Evolutionary conservation across 2,113 vertebrate genomes (phyloP), one percentile per base, ranked within the genome.

Genomic region (Labrus mixtus): DNA sequence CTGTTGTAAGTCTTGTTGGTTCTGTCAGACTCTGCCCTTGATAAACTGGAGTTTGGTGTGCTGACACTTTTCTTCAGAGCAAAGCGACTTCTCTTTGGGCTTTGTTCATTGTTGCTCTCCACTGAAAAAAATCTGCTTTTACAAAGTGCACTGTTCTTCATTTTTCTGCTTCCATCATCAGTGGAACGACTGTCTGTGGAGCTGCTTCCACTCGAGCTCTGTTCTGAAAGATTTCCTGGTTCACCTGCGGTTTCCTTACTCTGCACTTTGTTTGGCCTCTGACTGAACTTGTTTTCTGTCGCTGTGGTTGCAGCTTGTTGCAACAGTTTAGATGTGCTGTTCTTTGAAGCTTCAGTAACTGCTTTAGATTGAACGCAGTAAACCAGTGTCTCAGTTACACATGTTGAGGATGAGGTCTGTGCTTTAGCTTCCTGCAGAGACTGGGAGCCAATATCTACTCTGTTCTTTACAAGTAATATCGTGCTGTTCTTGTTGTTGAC

Each of bases 341-440:
- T 68, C 60, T 56, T 84, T 60, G 54, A 25, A 10, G 15, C 3
- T 16, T 51, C 8, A 73, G 29, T 19, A 54, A 71, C 61, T 54
- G 1, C 51, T 79, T 78, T 89, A 46, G 70, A 15, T 75, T 77
- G 80, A 69, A 92, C 37, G 46, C 61, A 79, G 63, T 91, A 93
- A 48, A 91, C 82, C n/a, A 93, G 60, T 20, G 89, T 91, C 73
- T 92, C 88, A 5, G 89, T 89, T 22, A 87, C 85, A 68, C 39
- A 89, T 13, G 70, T 64, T 36, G 81, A 76, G 33, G 81, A 51
- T 4, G 58, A 70, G 33, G 2, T 36, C 4, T 60, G 16, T 4
- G 20, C 10, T n/a, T 75, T 58, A 70, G 83, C 80, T 33, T 23
- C 71, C 3, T 51, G 69, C 20, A 73, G 64, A 62, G 73, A 76